These are phyloP conservation scores for Labrus mixtus DNA, from an alignment of 2,113 vertebrate species.

Conservation along the genomic window DNA sequence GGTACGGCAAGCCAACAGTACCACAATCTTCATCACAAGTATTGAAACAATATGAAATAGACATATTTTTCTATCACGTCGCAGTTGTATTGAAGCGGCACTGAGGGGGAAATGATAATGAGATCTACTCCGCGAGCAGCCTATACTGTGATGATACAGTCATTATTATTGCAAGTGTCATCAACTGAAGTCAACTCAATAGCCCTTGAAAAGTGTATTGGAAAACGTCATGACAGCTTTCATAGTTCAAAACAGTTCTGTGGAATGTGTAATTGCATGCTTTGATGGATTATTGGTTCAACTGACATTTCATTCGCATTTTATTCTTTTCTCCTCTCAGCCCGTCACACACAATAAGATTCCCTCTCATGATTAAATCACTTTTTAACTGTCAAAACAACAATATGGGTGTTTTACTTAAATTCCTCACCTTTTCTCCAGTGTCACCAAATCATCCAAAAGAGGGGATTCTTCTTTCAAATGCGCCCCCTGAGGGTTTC, in stretches of 20 bases:
- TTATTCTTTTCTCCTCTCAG: slow-evolving; percentile 1
- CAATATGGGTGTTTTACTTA: too few species aligned
- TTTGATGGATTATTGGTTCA: slow-evolving; percentile 40
- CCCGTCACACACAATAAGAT: background rate
- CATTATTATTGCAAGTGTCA: slow-evolving; percentile 39
- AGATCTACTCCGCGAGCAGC: background rate
- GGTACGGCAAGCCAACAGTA: too few species aligned
- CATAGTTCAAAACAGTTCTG: slow-evolving; percentile 20
- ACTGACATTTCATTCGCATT: slow-evolving; percentile 22
- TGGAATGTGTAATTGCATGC: slow-evolving; percentile 11
- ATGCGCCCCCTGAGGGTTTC: background rate
- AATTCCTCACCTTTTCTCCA: too few species aligned
- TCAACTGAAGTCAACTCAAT: slow-evolving; percentile 37
- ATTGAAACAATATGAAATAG: too few species aligned
- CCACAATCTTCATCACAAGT: too few species aligned
- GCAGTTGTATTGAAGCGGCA: background rate
- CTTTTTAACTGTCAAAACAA: background rate
- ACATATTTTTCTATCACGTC: background rate
- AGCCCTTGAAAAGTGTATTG: slow-evolving; percentile 47
- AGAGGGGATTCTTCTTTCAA: background rate
- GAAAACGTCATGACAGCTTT: slow-evolving; percentile 36
- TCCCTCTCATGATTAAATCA: background rate
- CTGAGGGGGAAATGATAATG: slow-evolving; percentile 16
- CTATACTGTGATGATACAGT: background rate
- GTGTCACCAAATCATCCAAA: background rate